These are phyloP conservation scores for Urocolius indicus DNA, from an alignment of 2,113 vertebrate genomes.

Conservation along the genomic window DNA sequence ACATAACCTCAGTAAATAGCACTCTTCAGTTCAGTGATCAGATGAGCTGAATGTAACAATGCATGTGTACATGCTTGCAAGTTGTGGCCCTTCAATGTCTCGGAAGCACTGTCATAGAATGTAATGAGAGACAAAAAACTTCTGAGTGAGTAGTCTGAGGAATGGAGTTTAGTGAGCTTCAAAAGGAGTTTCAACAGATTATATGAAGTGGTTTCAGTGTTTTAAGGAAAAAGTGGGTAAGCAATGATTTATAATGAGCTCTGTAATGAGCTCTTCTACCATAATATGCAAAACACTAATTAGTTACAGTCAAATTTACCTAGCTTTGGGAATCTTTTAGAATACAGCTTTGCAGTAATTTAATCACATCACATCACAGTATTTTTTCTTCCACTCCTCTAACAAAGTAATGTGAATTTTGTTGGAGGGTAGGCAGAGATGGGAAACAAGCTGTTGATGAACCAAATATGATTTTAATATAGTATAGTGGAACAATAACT, in stretches of 20 bases:
- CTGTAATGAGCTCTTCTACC: constrained; percentile 9
- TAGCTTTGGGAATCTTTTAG: constrained; percentile 24
- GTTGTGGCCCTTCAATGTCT: neutral
- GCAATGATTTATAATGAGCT: constrained; percentile 30
- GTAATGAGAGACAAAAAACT: neutral
- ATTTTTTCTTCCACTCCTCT: constrained; percentile 13
- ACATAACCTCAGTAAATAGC: neutral
- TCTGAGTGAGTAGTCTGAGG: neutral
- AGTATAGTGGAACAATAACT: neutral
- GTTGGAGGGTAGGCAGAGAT: neutral
- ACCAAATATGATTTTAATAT: neutral
- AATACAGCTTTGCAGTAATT: constrained; percentile 35
- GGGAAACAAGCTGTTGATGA: constrained; percentile 16
- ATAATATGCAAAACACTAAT: constrained; percentile 21
- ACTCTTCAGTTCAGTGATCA: neutral
- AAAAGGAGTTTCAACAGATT: neutral
- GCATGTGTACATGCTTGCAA: neutral
- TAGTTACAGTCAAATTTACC: neutral
- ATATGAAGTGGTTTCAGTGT: neutral
- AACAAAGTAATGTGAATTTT: neutral
- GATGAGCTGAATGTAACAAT: neutral
- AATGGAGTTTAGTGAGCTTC: neutral
- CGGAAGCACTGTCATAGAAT: neutral
- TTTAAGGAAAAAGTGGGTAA: constrained; percentile 23
- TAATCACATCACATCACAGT: constrained; percentile 20